phyloP scores from a whole-genome alignment of 2,888 invertebrate genomes.

The Nebria brevicollis region DNA sequence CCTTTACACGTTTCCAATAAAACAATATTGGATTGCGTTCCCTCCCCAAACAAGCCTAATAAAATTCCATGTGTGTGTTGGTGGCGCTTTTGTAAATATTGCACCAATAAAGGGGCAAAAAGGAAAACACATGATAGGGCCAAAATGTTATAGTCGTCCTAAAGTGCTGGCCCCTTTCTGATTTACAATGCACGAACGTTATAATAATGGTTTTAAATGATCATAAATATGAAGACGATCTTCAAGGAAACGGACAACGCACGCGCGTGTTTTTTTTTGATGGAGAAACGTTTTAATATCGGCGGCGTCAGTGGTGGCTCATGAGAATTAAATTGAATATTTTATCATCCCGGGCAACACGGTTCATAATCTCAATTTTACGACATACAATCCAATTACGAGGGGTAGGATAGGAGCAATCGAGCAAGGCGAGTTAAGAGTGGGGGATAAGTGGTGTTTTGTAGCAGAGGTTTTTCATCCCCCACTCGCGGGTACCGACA shows the following conservation, averaged over 20 bases:
- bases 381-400: constrained; percentile 45
- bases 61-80: background rate
- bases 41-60: background rate
- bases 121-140: background rate
- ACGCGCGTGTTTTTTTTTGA: background rate
- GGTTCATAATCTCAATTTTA: constrained; percentile 48
- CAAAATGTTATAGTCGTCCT: background rate
- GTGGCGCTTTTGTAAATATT: background rate
- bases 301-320: constrained; percentile 29
- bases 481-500: constrained; percentile 17
- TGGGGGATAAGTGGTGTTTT: constrained; percentile 15
- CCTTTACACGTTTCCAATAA: background rate
- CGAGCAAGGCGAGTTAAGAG: constrained; percentile 12
- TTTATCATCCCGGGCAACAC: constrained; percentile 42
- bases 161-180: background rate
- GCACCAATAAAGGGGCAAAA: background rate
- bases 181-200: constrained; percentile 1
- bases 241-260: background rate
- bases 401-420: background rate
- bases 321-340: constrained; percentile 47
- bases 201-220: constrained; percentile 16
- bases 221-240: constrained; percentile 9
- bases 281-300: constrained; percentile 44
- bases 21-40: background rate
- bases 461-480: constrained; percentile 9